Conservation (phyloP, 2,797 vertebrate species). For the Protosalanx chinensis region DNA sequence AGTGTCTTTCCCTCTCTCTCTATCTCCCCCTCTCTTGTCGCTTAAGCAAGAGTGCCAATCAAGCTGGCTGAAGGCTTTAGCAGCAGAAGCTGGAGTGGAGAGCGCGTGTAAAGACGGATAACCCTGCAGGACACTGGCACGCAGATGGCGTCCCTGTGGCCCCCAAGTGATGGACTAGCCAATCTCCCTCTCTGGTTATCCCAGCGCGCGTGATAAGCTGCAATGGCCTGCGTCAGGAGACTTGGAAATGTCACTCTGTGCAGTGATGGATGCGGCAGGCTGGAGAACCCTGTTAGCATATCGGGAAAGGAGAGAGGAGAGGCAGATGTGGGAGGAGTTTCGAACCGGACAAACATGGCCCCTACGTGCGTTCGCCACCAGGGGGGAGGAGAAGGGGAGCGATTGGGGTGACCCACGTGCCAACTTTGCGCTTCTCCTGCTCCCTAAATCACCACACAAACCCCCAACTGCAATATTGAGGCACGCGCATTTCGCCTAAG, state of each 20-base stretch:
- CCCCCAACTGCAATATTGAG: not conserved
- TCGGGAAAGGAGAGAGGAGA: conserved; percentile 32
- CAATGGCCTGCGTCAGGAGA: conserved; percentile 33
- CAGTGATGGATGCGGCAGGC: conserved; percentile 44
- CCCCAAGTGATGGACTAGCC: conserved; percentile 46
- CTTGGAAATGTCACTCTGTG: conserved; percentile 44
- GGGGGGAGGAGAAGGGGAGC: too few relatives aligned
- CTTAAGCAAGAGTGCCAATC: conserved; percentile 29
- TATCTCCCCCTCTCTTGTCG: conserved; percentile 31
- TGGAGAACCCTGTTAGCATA: conserved; percentile 36
- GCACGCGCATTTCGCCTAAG: not conserved
- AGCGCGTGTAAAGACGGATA: conserved; percentile 7
- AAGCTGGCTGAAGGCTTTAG: conserved; percentile 1
- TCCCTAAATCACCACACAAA: too few relatives aligned
- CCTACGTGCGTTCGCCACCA: not conserved
- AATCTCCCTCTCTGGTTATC: conserved; percentile 44
- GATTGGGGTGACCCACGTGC: too few relatives aligned
- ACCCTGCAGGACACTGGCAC: not conserved
- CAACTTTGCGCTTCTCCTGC: too few relatives aligned
- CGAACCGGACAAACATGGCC: not conserved
- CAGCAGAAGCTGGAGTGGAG: conserved; percentile 5
- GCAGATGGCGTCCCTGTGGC: conserved; percentile 33
- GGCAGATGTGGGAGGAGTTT: conserved; percentile 45
- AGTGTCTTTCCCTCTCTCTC: too few relatives aligned
- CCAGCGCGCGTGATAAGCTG: conserved; percentile 47